Evolutionary conservation across 2,113 vertebrate species (phyloP).

Genomic region (Chaetura pelagica): DNA sequence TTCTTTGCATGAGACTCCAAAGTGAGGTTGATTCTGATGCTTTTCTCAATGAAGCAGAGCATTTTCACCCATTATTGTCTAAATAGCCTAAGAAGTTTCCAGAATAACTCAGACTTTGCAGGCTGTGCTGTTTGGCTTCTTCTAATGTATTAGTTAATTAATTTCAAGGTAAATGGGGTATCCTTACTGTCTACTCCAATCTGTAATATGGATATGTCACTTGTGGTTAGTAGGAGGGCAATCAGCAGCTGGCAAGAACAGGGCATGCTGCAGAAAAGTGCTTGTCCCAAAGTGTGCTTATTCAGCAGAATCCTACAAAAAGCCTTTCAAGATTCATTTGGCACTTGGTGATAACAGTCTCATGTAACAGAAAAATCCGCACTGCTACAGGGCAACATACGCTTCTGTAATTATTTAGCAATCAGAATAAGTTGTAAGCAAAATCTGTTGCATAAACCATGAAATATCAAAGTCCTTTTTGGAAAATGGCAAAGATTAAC

Average conservation of each 20-base stretch:
- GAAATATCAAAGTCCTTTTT: not conserved
- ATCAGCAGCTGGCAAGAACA: constrained; percentile 18
- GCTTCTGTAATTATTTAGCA: constrained; percentile 33
- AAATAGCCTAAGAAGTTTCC: not conserved
- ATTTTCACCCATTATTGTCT: not conserved
- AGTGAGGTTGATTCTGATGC: not conserved
- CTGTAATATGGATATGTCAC: not conserved
- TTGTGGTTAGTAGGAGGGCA: not conserved
- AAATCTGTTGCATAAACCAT: constrained; percentile 35
- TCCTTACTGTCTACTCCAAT: not conserved
- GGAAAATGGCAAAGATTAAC: constrained; percentile 2
- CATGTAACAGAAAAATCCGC: constrained; percentile 21
- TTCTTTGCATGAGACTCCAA: not conserved
- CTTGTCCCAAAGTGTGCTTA: not conserved
- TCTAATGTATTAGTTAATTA: not conserved
- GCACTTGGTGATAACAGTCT: constrained; percentile 21
- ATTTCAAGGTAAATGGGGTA: not conserved
- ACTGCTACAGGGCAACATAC: constrained; percentile 18
- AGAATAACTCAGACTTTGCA: not conserved
- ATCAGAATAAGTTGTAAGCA: constrained; percentile 18
- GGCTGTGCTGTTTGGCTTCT: not conserved
- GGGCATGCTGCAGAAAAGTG: not conserved
- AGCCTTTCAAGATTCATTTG: constrained; percentile 51
- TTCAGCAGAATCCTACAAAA: constrained; percentile 51
- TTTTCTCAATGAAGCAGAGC: not conserved